These are phyloP conservation scores for Globia sparganii DNA, from an alignment of 2,888 invertebrate species.

Conservation along the genomic window DNA sequence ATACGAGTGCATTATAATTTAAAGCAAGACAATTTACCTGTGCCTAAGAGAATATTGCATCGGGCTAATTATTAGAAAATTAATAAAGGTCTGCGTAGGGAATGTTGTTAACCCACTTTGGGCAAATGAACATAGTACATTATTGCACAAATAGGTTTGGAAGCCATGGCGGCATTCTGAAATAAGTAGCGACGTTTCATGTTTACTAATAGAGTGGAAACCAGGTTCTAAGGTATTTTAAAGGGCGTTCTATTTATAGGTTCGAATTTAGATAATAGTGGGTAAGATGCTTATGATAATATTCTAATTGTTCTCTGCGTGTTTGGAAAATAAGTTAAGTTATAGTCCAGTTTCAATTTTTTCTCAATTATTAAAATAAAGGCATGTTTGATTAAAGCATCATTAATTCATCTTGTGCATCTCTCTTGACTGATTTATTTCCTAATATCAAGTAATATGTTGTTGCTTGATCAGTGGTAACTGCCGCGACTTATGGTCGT, in stretches of 20 bases:
- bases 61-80: conserved; percentile 65
- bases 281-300: neutral
- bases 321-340: no score
- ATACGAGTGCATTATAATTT: conserved; percentile 36
- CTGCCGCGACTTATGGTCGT: no score
- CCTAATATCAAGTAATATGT: neutral
- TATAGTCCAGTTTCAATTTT: neutral
- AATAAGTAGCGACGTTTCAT: conserved; percentile 28
- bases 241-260: conserved; percentile 7
- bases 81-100: conserved; percentile 59
- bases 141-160: conserved; percentile 45
- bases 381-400: neutral
- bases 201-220: conserved; percentile 24
- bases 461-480: neutral
- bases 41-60: conserved; percentile 46
- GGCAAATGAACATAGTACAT: conserved; percentile 34
- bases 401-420: neutral
- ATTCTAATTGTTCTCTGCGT: neutral
- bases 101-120: conserved; percentile 64
- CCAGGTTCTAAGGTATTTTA: neutral
- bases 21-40: conserved; percentile 48
- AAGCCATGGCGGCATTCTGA: conserved; percentile 19
- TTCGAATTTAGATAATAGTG: neutral
- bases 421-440: no score
- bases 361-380: neutral